Evolutionary conservation across 92 coral and sea anemone species (phyloP), one percentile per base, ranked within the genome.

Genomic region (Actinernus sp.): DNA sequence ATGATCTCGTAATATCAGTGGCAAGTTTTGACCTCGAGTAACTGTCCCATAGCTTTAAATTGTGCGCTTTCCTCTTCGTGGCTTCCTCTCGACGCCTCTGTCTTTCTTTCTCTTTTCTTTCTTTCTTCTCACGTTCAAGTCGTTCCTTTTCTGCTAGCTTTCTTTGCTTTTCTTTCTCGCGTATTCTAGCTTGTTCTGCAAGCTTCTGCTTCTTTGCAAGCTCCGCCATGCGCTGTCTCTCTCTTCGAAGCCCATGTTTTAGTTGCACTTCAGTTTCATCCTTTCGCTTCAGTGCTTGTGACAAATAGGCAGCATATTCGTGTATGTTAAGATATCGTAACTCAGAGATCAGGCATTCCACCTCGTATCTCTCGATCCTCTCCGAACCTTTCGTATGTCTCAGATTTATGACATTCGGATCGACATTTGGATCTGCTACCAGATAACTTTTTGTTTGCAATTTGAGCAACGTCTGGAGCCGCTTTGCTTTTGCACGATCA

Each of bases 91-190:
- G 17, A 31, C 74, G 55, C 10, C 47, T 85, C 31, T 28, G 37
- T n/a, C 62, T 55, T 31, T 89, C 88, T 1, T 43, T 0, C 4
- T 47, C 84, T 49, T 84, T 76, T 23, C 43, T 76, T 41, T 77
- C 76, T 62, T 26, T 56, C 43, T 47, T 40, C 33, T 76, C 76
- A 26, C 68, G 58, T 32, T 74, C 92, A 12, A 56, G 46, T 59
- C 32, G 65, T 34, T 83, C 89, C 20, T 76, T 89, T 46, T 89
- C 88, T 26, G 46, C 85, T 2, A 61, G 51, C 46, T 63, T 72
- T 61, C 65, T 78, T 37, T 59, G 49, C 21, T 67, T 82, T 9
- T 26, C 84, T 33, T 89, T 92, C 31, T 45, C 37, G 47, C 63
- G 58, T 19, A 82, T 29, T 43, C 71, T 49, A 11, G 58, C 51